Percentiles rank a stretch among this genome's conserved stretches.
These are phyloP conservation scores for Setophaga kirtlandii DNA, from an alignment of 2,113 vertebrate genomes.

Conservation along the genomic window DNA sequence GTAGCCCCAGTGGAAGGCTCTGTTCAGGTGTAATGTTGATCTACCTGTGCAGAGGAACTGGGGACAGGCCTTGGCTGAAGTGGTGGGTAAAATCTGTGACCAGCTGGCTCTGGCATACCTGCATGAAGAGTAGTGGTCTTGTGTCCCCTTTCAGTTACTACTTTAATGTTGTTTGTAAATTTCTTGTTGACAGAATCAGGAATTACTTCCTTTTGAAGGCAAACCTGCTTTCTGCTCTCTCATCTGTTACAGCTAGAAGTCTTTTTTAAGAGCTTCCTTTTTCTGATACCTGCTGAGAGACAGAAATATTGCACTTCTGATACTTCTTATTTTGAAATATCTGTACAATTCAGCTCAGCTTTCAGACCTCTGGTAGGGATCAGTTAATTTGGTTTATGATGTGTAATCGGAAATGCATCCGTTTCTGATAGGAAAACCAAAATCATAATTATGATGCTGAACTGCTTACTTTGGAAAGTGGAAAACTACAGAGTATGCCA, in stretches of 20 bases:
- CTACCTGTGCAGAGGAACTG: neutral
- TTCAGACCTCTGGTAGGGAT: neutral
- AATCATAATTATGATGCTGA: neutral
- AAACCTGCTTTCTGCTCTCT: neutral
- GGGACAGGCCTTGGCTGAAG: neutral
- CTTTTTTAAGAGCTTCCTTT: neutral
- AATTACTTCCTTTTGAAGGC: neutral
- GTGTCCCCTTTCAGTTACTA: neutral
- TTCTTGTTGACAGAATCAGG: neutral
- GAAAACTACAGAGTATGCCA: neutral
- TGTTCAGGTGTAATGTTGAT: neutral
- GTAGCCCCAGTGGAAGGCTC: neutral
- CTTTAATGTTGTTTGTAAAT: neutral
- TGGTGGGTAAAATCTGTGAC: neutral
- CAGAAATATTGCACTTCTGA: neutral
- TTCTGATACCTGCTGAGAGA: neutral
- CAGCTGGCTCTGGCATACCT: fast-evolving
- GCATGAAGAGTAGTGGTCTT: neutral
- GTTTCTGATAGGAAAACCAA: neutral
- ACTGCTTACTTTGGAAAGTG: neutral
- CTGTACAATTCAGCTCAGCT: neutral
- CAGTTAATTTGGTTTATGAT: neutral
- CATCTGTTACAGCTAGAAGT: neutral
- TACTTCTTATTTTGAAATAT: neutral
- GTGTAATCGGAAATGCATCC: neutral